A percentile compares a stretch with the other conserved stretches of the same genome.
These are phyloP conservation scores for Cololabis saira DNA, from an alignment of 2,113 vertebrate genomes.

Conservation along the genomic window DNA sequence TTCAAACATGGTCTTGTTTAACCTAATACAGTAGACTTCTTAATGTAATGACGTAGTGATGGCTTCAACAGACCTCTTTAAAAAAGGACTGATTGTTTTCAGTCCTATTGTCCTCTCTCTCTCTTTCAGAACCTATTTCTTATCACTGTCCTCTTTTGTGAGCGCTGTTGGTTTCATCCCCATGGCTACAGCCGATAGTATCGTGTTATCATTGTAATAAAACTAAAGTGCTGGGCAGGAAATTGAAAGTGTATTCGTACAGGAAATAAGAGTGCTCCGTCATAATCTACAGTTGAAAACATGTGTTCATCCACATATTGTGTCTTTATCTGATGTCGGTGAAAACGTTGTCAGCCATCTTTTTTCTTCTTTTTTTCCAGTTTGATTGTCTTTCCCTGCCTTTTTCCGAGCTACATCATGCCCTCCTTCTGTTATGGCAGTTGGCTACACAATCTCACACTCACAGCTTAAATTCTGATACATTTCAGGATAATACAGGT, in stretches of 20 bases:
- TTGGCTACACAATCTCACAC: background rate
- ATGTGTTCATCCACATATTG: slow-evolving; percentile 89
- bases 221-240: slow-evolving; percentile 91
- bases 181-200: slow-evolving; percentile 85
- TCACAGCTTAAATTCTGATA: background rate
- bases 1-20: slow-evolving; percentile 16
- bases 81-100: slow-evolving; percentile 56
- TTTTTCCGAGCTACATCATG: slow-evolving; percentile 6
- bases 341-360: slow-evolving; percentile 68
- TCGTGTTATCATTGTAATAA: slow-evolving; percentile 84
- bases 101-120: slow-evolving; percentile 32
- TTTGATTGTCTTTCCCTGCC: slow-evolving; percentile 41
- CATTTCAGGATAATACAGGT: background rate
- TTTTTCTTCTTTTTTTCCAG: slow-evolving; percentile 37
- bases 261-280: slow-evolving; percentile 99
- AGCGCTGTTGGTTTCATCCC: slow-evolving; percentile 69
- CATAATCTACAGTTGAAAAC: slow-evolving; percentile 95
- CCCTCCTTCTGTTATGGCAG: background rate
- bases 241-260: slow-evolving; percentile 98
- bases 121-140: slow-evolving; percentile 63
- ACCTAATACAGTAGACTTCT: slow-evolving; percentile 49
- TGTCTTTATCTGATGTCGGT: slow-evolving; percentile 86
- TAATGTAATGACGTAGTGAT: slow-evolving; percentile 53
- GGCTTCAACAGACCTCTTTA: slow-evolving; percentile 39
- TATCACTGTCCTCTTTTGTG: slow-evolving; percentile 72